A percentile compares a stretch with the other conserved stretches of the same genome.
These are phyloP conservation scores for Dolichotis patagonum DNA, from an alignment of 2,113 vertebrate species.

Conservation along the genomic window DNA sequence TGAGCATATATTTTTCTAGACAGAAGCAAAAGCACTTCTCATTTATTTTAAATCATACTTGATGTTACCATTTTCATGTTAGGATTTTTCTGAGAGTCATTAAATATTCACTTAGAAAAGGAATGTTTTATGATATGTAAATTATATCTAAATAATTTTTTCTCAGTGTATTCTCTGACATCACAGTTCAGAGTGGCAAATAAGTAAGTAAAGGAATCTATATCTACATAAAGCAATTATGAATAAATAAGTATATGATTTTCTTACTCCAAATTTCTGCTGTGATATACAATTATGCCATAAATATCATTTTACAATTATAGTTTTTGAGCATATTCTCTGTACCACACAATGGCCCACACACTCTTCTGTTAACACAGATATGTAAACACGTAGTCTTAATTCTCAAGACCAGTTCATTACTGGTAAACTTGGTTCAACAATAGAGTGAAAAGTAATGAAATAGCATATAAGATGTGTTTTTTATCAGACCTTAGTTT, in stretches of 20 bases:
- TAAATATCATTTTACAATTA: not conserved
- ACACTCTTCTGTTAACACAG: no score
- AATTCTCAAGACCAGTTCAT: not conserved
- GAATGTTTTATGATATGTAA: not conserved
- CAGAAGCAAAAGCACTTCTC: not conserved
- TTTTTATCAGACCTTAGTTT: not conserved
- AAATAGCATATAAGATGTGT: not conserved
- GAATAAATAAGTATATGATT: not conserved
- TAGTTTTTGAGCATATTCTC: not conserved
- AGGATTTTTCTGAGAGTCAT: not conserved
- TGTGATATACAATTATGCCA: not conserved
- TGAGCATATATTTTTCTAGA: not conserved
- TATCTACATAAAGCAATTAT: rapidly evolving
- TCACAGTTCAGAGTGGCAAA: not conserved
- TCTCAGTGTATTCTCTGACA: not conserved
- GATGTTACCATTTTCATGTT: not conserved
- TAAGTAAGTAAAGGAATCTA: not conserved
- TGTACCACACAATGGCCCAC: not conserved
- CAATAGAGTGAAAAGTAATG: not conserved
- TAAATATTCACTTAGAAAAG: not conserved
- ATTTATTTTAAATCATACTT: not conserved
- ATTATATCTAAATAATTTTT: not conserved
- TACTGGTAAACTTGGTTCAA: not conserved
- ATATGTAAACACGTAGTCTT: not conserved
- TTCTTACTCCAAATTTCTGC: not conserved